phyloP scores from a whole-genome alignment of 2,113 vertebrate genomes.

The Halichoerus grypus region DNA sequence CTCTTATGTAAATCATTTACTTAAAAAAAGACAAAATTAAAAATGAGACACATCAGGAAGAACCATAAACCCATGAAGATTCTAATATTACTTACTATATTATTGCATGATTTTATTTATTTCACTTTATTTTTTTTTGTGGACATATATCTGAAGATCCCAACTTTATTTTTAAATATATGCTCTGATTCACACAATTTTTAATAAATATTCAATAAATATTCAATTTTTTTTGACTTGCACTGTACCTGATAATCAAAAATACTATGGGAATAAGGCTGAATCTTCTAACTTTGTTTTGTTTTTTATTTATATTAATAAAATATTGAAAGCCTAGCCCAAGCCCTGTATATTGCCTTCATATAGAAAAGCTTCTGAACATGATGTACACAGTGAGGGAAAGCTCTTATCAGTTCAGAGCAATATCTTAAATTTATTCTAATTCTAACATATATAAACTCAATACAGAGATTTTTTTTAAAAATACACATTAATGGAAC shows the following conservation, averaged over 20 bases:
- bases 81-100: neutral
- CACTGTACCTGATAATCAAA: neutral
- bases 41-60: neutral
- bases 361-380: neutral
- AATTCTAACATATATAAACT: neutral
- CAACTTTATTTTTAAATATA: neutral
- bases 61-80: neutral
- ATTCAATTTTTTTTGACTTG: neutral
- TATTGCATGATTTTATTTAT: neutral
- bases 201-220: neutral
- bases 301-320: neutral
- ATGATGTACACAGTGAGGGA: neutral
- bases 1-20: neutral
- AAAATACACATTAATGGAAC: neutral
- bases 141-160: neutral
- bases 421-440: neutral
- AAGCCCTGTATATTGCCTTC: neutral
- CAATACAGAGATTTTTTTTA: neutral
- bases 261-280: neutral
- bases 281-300: neutral
- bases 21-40: neutral
- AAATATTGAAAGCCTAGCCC: neutral
- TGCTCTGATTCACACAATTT: neutral
- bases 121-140: neutral
- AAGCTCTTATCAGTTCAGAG: neutral